Base-by-base conservation (phyloP, 2,888 invertebrate species). In the Cephus rjabovi region DNA sequence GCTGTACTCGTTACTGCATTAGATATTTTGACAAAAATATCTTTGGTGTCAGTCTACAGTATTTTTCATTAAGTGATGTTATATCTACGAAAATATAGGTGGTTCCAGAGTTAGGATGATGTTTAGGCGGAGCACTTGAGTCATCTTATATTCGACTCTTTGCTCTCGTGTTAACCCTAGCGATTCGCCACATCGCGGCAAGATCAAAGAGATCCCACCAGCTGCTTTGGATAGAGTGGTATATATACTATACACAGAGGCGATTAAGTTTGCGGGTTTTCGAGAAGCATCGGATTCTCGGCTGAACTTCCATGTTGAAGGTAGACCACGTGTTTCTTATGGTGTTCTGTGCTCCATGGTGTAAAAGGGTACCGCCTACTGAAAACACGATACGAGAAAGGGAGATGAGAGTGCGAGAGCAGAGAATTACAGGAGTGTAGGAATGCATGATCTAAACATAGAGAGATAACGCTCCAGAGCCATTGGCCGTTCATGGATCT, bases 181-280 rank as follows among this genome's bases (percentile, higher is more conserved):
- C 79, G 79, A 83, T 81, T 81, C 79, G 82, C 81, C 78, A 81
- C 78, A 76, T 81, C 76, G 81, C 83, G 81, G 81, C 73, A 71
- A 82, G 82, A 86, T 87, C 85, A 86, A 86, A 86, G 81, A 70
- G 74, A 30, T 56, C 73, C 56, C 23, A 75, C 79, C 73, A 76
- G 73, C 71, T 71, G 77, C 69, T 56, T 77, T 73, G 78, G 73
- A 78, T 79, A 23, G 23, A 56, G 56, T 56, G 56, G 56, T 56
- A 56, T 56, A 40, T 6, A 56, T 56, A 56, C 23, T 56, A 56
- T 56, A 56, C 56, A 76, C 35, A 73, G 78, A 74, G 78, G 71
- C 80, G 81, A 83, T 86, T 79, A 86, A 82, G 79, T 81, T 82
- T 77, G 81, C 81, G 76, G 11, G 79, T 71, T 71, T 71, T 71